phyloP scores from a whole-genome alignment of 1,140 invertebrate species.

The Orchestia grillus region DNA sequence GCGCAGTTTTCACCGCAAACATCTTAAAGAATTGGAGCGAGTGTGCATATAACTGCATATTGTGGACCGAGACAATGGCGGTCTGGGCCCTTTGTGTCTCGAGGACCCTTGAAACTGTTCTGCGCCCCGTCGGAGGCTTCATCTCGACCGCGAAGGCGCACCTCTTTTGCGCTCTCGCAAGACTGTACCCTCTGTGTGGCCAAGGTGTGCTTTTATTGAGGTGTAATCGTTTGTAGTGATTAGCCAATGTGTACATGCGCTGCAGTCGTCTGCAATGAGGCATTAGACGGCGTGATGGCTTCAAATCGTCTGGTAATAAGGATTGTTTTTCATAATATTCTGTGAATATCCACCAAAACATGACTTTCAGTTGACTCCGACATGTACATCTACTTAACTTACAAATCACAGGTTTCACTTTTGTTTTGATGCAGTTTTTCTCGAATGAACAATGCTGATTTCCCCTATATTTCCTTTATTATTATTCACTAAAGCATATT shows the following conservation, averaged over 20 bases:
- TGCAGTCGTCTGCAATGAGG: neutral
- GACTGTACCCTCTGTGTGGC: neutral
- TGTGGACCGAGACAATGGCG: conserved; percentile 37
- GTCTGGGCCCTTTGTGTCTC: neutral
- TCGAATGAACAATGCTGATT: neutral
- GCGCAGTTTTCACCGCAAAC: conserved; percentile 43
- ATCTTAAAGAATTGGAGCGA: conserved; percentile 35
- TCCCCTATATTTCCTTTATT: neutral
- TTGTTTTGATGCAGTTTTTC: neutral
- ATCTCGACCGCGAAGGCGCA: neutral
- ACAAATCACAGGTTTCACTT: neutral
- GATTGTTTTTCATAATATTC: neutral
- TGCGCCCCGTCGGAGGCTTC: neutral
- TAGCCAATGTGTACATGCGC: neutral
- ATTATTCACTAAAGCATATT: neutral
- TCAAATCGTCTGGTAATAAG: no score
- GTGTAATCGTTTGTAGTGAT: neutral
- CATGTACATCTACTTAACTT: neutral
- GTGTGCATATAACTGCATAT: conserved; percentile 54
- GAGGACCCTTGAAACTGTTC: conserved; percentile 34
- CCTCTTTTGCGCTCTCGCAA: neutral
- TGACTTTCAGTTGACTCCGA: neutral
- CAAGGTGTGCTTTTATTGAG: neutral
- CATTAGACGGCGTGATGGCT: no score
- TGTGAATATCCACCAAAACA: neutral